Evolutionary conservation across 2,888 invertebrate species (phyloP).

Genomic region (Lepidocyrtinus sp.): DNA sequence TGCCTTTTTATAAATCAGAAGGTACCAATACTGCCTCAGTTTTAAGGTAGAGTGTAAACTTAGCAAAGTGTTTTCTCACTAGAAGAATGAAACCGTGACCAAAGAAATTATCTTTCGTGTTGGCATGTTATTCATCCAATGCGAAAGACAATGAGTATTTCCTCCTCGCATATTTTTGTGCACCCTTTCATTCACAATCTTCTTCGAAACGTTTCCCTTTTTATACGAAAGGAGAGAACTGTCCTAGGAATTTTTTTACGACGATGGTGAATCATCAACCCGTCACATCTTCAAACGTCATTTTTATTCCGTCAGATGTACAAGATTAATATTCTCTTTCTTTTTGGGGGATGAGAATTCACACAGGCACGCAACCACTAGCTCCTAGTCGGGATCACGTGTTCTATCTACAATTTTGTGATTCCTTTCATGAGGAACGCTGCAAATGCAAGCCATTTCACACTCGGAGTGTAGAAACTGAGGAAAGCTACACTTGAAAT

Average conservation of each 20-base stretch:
- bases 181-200: neutral
- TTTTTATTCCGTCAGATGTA: neutral
- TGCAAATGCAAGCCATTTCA: neutral
- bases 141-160: neutral
- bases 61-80: too few species aligned
- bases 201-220: too few species aligned
- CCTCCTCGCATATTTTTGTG: too few species aligned
- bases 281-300: slow-evolving; percentile 28
- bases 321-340: neutral
- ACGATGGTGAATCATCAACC: slow-evolving; percentile 34
- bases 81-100: slow-evolving; percentile 50
- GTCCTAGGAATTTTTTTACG: too few species aligned
- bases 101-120: slow-evolving; percentile 13
- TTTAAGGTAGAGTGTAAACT: too few species aligned
- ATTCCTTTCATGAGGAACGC: neutral
- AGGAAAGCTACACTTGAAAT: too few species aligned
- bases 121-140: too few species aligned
- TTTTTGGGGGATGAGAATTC: too few species aligned
- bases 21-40: too few species aligned
- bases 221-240: too few species aligned
- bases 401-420: neutral
- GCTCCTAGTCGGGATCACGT: neutral
- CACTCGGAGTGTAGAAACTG: neutral
- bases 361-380: neutral
- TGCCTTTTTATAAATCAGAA: too few species aligned